Evolutionary conservation across 1,140 invertebrate species (phyloP).

Genomic region (Eupeodes corollae): DNA sequence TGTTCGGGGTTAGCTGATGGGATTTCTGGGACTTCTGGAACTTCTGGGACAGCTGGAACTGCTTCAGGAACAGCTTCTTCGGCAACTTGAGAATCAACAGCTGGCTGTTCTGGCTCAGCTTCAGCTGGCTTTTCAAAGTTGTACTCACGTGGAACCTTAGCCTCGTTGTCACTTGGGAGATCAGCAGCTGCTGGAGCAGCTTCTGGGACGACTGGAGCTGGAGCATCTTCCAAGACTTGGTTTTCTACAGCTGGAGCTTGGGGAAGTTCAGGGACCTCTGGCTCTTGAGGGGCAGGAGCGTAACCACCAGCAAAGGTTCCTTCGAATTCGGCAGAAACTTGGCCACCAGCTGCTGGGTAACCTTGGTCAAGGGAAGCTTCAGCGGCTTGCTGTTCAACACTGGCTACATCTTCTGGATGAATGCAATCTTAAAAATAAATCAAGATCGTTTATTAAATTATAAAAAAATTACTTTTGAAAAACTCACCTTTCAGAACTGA

Average conservation of each 20-base stretch:
- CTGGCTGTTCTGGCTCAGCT: neutral
- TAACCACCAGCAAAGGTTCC: slow-evolving; percentile 21
- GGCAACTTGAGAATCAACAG: slow-evolving; percentile 11
- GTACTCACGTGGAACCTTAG: slow-evolving; percentile 30
- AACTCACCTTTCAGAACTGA: slow-evolving; percentile 32
- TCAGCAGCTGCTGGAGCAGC: slow-evolving; percentile 5
- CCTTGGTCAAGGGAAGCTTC: slow-evolving; percentile 9
- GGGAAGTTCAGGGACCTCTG: slow-evolving; percentile 3
- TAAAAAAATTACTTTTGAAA: neutral
- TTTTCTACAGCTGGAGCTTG: slow-evolving; percentile 19
- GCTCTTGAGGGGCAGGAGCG: slow-evolving; percentile 18
- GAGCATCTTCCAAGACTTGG: slow-evolving; percentile 8
- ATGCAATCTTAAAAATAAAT: slow-evolving; percentile 26
- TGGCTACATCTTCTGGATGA: slow-evolving; percentile 28
- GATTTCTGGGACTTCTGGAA: neutral
- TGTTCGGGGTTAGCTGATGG: slow-evolving; percentile 6
- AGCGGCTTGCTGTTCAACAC: slow-evolving; percentile 5
- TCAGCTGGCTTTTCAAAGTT: slow-evolving; percentile 12
- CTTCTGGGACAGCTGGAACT: slow-evolving; percentile 6
- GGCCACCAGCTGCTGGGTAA: slow-evolving; percentile 14
- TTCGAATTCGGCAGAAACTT: slow-evolving; percentile 6
- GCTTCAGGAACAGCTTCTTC: slow-evolving; percentile 6
- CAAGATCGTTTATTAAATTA: slow-evolving; percentile 7
- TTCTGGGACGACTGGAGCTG: slow-evolving; percentile 5
- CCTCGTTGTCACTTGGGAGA: slow-evolving; percentile 17